These are phyloP conservation scores for Istiophorus platypterus DNA, from an alignment of 2,113 vertebrate species.

Conservation along the genomic window DNA sequence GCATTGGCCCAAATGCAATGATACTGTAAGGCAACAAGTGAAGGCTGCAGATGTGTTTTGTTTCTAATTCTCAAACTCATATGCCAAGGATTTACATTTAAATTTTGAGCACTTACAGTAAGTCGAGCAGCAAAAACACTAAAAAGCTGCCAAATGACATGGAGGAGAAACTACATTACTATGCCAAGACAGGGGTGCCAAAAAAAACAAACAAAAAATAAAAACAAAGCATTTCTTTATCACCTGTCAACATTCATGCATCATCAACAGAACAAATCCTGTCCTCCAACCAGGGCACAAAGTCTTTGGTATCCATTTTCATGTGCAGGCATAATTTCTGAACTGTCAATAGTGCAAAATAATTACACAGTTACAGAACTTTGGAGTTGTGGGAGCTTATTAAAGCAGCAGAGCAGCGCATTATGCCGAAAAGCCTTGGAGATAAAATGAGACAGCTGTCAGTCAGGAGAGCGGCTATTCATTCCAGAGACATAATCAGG, in stretches of 20 bases:
- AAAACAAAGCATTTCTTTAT: constrained; percentile 58
- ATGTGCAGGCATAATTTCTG: constrained; percentile 35
- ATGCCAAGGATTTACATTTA: constrained; percentile 20
- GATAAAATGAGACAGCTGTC: constrained; percentile 74
- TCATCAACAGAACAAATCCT: constrained; percentile 45
- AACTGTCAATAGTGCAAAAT: constrained; percentile 55
- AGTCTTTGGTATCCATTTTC: constrained; percentile 29
- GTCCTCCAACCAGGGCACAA: constrained; percentile 31
- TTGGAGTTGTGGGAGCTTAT: constrained; percentile 45
- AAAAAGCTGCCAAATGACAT: constrained; percentile 38
- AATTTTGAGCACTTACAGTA: constrained; percentile 40
- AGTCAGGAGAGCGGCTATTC: constrained; percentile 61
- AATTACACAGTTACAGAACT: constrained; percentile 61
- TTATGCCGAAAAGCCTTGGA: constrained; percentile 52
- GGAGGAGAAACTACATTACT: constrained; percentile 18
- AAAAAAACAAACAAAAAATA: constrained; percentile 41
- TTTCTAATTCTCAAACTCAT: background rate
- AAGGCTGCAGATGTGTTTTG: constrained; percentile 1
- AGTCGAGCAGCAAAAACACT: constrained; percentile 19
- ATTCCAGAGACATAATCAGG: constrained; percentile 63
- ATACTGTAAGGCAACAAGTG: background rate
- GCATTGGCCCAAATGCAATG: constrained; percentile 5
- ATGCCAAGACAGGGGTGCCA: constrained; percentile 32
- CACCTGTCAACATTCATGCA: constrained; percentile 62
- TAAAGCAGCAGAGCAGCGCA: constrained; percentile 57